Evolutionary conservation across 92 coral and sea anemone species (phyloP), one percentile per base, ranked within the genome.

Genomic region (Siderastrea siderea): DNA sequence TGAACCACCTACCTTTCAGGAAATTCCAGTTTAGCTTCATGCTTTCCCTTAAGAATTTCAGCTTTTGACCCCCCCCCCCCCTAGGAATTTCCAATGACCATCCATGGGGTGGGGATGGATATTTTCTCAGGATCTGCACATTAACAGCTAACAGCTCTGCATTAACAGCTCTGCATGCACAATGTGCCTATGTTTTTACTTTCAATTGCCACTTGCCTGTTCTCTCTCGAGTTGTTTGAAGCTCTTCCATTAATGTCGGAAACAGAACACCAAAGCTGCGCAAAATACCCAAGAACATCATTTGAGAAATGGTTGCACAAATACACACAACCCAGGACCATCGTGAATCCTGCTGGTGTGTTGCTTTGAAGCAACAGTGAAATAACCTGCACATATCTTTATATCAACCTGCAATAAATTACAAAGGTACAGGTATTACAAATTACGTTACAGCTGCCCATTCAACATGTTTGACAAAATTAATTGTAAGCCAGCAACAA

Each of bases 221-320:
- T 74, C 74, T 88, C 50, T 88, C 95, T 17, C 95, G 71, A 17
- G 80, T 84, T 77, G 87, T 85, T 48, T 79, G 52, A 75, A 88
- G 85, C 48, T 89, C 87, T 12, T 69, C 80, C 95, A 92, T 92
- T n/a, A 92, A 71, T 13, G 85, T 83, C 44, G 95, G 95, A 45
- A 92, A 71, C 70, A 78, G 77, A 5, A 92, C 92, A 6, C 95
- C 95, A 89, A 80, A 89, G 16, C 85, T 85, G 7, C 69, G 70
- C n/a, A 83, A 17, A 13, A 83, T 83, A 46, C 87, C 87, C 50
- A 83, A 14, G 46, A 11, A 7, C 7, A 83, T 63, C 57, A 58
- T 61, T 17, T 58, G 87, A 17, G 70, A 43, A 59, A 70, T 5
- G 45, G 80, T 72, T 12, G 79, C 87, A 62, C 80, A 83, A 51